A percentile compares a stretch with the other conserved stretches of the same genome.
phyloP scores from a whole-genome alignment of 2,888 invertebrate species.

The Eupithecia inturbata region DNA sequence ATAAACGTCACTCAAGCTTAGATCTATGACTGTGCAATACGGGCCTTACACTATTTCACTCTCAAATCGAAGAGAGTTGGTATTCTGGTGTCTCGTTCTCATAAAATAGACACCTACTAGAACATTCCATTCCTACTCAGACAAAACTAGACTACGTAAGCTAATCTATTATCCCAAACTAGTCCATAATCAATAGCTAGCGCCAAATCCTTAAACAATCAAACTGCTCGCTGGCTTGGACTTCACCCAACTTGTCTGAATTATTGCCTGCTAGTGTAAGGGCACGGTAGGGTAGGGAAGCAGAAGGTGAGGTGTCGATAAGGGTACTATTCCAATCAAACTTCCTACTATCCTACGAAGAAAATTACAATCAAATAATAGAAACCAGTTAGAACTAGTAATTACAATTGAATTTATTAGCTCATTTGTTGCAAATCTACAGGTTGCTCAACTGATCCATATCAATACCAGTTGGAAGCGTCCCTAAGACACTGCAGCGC shows the following conservation, averaged over 20 bases:
- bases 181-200: constrained; percentile 30
- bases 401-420: no score
- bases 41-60: no score
- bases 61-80: not conserved
- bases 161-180: constrained; percentile 21
- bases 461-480: no score
- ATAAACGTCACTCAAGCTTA: no score
- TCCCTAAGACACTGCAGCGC: no score
- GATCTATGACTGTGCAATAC: no score
- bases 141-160: constrained; percentile 10
- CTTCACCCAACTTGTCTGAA: constrained; percentile 58
- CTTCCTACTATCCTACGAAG: no score
- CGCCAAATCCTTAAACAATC: constrained; percentile 54
- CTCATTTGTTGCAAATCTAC: no score
- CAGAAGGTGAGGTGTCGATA: not conserved
- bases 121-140: constrained; percentile 1
- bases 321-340: no score
- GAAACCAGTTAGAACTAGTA: no score
- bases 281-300: not conserved
- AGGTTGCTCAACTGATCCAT: no score
- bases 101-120: not conserved
- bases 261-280: constrained; percentile 52
- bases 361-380: no score
- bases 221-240: constrained; percentile 57
- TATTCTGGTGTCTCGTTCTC: not conserved